Evolutionary conservation across 1,140 invertebrate genomes (phyloP).

Genomic region (Anadara kagoshimensis): DNA sequence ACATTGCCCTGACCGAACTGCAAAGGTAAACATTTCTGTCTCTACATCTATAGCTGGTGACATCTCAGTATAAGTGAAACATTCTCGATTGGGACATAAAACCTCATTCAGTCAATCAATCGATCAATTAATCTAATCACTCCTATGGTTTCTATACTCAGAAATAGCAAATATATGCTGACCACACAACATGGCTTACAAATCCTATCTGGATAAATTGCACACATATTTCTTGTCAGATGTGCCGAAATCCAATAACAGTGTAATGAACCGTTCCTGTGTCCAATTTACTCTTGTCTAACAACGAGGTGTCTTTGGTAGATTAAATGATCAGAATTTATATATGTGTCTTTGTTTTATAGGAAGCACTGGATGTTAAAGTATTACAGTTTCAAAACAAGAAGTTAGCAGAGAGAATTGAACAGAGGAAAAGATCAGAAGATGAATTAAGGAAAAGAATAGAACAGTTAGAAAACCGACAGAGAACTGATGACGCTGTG

Average conservation of each 20-base stretch:
- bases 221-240: too few species aligned
- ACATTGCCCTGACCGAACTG: too few species aligned
- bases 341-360: constrained; percentile 22
- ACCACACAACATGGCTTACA: too few species aligned
- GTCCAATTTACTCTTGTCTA: not conserved
- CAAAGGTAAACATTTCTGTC: too few species aligned
- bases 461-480: constrained; percentile 96
- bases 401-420: constrained; percentile 91
- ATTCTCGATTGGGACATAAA: too few species aligned
- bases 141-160: too few species aligned
- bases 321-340: not conserved
- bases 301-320: not conserved
- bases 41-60: too few species aligned
- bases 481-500: constrained; percentile 98
- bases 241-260: not conserved
- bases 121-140: too few species aligned
- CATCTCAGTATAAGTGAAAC: too few species aligned
- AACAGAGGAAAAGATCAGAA: constrained; percentile 91
- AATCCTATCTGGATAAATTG: too few species aligned
- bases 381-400: constrained; percentile 97
- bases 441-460: constrained; percentile 92
- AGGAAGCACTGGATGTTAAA: constrained; percentile 98
- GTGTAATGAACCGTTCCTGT: not conserved
- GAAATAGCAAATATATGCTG: too few species aligned
- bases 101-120: too few species aligned